phyloP scores from a whole-genome alignment of 2,888 invertebrate genomes.

The Drosophila monieri region DNA sequence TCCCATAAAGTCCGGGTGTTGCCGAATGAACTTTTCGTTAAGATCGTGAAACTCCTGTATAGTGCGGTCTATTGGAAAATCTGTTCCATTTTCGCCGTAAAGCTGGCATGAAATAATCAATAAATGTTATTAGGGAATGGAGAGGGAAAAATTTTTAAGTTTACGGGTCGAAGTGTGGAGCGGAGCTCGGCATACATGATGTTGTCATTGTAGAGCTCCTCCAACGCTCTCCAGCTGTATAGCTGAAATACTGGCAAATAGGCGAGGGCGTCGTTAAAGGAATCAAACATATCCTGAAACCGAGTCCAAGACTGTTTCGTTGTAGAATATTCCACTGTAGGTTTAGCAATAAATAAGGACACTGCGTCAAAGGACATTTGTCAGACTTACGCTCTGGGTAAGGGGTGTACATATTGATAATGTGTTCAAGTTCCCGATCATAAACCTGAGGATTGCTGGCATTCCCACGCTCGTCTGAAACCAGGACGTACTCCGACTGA shows the following conservation, averaged over 20 bases:
- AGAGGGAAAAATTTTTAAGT: too few relatives aligned
- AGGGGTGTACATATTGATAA: constrained; percentile 86
- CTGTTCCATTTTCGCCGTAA: constrained; percentile 86
- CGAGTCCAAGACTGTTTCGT: constrained; percentile 84
- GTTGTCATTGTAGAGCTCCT: constrained; percentile 86
- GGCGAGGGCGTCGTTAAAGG: constrained; percentile 84
- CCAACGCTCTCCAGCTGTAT: constrained; percentile 85
- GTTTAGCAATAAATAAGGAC: too few relatives aligned
- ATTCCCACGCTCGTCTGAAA: constrained; percentile 82
- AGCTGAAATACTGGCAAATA: constrained; percentile 86
- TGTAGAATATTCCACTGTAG: constrained; percentile 77
- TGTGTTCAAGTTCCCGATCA: constrained; percentile 85
- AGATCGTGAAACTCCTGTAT: constrained; percentile 82
- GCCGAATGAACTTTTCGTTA: constrained; percentile 84
- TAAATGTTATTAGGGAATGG: not conserved
- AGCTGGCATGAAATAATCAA: constrained; percentile 65
- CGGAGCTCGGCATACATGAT: constrained; percentile 87
- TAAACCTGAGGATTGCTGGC: constrained; percentile 83
- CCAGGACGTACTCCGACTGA: constrained; percentile 62
- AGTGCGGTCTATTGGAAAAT: constrained; percentile 84
- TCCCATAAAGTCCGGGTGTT: constrained; percentile 86
- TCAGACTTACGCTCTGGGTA: constrained; percentile 83
- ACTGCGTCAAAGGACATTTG: not conserved
- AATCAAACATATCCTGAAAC: constrained; percentile 85
- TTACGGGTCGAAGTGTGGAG: constrained; percentile 56